These are phyloP conservation scores for Temnothorax longispinosus DNA, from an alignment of 1,140 invertebrate species.

Conservation along the genomic window DNA sequence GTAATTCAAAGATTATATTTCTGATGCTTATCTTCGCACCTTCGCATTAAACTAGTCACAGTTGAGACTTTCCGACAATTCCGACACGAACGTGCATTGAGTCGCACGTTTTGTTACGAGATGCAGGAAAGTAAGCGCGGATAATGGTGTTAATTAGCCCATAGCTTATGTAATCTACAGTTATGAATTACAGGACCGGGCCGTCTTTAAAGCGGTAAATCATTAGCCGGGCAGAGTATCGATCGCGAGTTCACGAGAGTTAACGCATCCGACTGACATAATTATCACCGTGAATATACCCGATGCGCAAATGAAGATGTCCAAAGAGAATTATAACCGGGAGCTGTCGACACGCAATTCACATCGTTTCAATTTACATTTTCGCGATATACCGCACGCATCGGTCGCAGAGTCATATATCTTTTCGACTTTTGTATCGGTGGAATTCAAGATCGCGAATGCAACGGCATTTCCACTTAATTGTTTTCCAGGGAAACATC, in stretches of 20 bases:
- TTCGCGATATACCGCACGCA: slow-evolving; percentile 25
- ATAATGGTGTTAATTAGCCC: slow-evolving; percentile 40
- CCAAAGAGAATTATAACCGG: slow-evolving; percentile 61
- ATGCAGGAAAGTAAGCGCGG: slow-evolving; percentile 41
- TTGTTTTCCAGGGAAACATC: slow-evolving; percentile 17
- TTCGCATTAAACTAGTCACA: neutral
- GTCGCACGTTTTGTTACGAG: slow-evolving; percentile 1
- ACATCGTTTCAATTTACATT: slow-evolving; percentile 71
- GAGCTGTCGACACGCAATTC: slow-evolving; percentile 41
- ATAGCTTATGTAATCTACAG: slow-evolving; percentile 27
- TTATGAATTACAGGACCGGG: neutral
- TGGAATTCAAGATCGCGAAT: slow-evolving; percentile 36
- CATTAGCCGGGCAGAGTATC: slow-evolving; percentile 36
- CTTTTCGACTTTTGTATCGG: slow-evolving; percentile 29
- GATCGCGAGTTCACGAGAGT: slow-evolving; percentile 14
- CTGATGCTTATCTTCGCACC: neutral
- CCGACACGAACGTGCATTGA: neutral
- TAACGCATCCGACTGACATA: slow-evolving; percentile 53
- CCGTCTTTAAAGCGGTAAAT: slow-evolving; percentile 49
- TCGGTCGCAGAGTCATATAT: slow-evolving; percentile 42
- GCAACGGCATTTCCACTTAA: neutral
- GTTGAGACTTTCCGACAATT: neutral
- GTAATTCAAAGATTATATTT: neutral
- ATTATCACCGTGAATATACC: slow-evolving; percentile 58
- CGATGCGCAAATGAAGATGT: slow-evolving; percentile 66